Base-by-base conservation (phyloP, 2,888 invertebrate species). In the Platycheirus rosarum region DNA sequence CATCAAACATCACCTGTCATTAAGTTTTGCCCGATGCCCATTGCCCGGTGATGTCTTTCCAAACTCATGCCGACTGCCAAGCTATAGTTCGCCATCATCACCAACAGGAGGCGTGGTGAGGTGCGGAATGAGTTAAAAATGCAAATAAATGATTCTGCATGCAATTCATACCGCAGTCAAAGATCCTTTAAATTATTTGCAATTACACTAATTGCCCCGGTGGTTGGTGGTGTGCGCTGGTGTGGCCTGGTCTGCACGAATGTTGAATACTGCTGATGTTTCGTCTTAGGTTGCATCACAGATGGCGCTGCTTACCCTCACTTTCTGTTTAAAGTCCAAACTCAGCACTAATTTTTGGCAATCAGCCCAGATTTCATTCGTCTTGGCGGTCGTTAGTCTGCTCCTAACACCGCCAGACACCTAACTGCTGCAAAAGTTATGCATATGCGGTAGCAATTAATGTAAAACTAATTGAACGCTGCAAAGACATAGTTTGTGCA, bases 131-230 rank as follows among this genome's bases (percentile, higher is more conserved):
- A 63, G 49, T 68, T 57, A 77, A 80, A 82, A 82, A 82, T 82
- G 82, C 82, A 82, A 82, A 82, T 82, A 84, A 84, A 84, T 78
- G 69, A 84, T 84, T 73, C 79, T 71, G 71, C 80, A 85, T 85
- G 76, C 79, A 74, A 84, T 85, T 84, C 77, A 84, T 74, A 84
- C 79, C 55, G 76, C 76, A 84, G 84, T 84, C 85, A 85, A 85
- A 85, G 76, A 85, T 85, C 85, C 85, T 84, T 84, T 74, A 85
- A 85, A 85, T 85, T 84, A 84, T 84, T 75, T 66, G 70, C 79
- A 84, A 84, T 84, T 84, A 84, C 78, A 69, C 84, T 84, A 84
- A 84, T 84, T 84, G 84, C 84, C 71, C 68, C 62, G 40, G 62
- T 76, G 70, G n/a, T n/a, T n/a, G n/a, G n/a, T 11, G 51, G 7